Conservation (phyloP, 2,888 invertebrate species). For the Heterodera filipjevi region DNA sequence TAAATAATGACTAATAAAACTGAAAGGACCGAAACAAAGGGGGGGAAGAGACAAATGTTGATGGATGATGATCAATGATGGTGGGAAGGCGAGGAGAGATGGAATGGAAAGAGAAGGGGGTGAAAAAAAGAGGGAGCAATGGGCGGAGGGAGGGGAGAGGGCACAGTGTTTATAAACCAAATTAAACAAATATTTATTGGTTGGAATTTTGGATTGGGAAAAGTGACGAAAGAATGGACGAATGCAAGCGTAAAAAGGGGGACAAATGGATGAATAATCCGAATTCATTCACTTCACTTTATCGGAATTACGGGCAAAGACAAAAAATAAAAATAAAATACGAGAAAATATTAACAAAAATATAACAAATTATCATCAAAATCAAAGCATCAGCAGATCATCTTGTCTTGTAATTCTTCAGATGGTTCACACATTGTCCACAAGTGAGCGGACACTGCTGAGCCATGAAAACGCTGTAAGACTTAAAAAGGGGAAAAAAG, state of each 20-base stretch:
- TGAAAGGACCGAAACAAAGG: too few relatives aligned
- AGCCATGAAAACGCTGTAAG: neutral
- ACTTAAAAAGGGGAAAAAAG: neutral
- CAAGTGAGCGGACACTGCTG: neutral
- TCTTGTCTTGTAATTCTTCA: constrained; percentile 2
- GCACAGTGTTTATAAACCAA: neutral
- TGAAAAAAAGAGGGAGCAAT: neutral
- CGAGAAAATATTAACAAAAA: neutral
- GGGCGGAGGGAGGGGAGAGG: neutral
- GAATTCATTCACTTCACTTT: neutral
- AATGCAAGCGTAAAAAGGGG: too few relatives aligned
- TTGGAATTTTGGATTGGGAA: neutral
- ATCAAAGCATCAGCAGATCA: neutral
- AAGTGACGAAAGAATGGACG: neutral
- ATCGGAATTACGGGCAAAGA: neutral
- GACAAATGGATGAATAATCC: neutral
- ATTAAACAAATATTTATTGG: neutral
- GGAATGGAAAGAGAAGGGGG: too few relatives aligned
- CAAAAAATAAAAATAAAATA: neutral
- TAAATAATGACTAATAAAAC: too few relatives aligned
- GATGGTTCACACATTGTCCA: neutral
- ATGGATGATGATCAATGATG: too few relatives aligned
- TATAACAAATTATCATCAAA: neutral
- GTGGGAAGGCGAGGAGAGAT: too few relatives aligned
- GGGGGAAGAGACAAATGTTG: neutral